These are phyloP conservation scores for Myotis planiceps DNA, from an alignment of 2,797 vertebrate species.

Conservation along the genomic window DNA sequence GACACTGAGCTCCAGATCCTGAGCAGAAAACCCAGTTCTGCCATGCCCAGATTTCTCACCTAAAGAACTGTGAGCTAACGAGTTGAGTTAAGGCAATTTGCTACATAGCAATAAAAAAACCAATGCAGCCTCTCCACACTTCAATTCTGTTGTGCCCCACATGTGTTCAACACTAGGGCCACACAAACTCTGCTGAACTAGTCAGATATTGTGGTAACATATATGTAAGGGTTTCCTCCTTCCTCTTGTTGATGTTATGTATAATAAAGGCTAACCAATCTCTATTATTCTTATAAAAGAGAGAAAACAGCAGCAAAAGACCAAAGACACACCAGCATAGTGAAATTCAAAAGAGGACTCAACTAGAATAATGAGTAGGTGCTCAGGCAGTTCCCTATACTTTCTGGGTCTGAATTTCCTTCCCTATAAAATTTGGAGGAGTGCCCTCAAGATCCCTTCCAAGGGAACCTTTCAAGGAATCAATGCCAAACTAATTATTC, in stretches of 20 bases:
- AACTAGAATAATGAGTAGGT: not conserved
- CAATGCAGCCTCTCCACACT: accelerated
- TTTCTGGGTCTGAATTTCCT: not conserved
- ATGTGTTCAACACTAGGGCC: not conserved
- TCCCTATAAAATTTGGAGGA: not conserved
- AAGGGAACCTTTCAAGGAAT: not conserved
- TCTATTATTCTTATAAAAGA: not conserved
- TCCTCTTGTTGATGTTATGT: not conserved
- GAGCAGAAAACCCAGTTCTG: not conserved
- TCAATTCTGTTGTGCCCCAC: accelerated
- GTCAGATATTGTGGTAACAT: not conserved
- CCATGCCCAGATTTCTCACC: not conserved
- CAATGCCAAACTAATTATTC: not conserved
- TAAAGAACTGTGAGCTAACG: not conserved
- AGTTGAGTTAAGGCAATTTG: not conserved
- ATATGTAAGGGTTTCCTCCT: not conserved
- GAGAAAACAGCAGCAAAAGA: not conserved
- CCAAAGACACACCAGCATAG: not conserved
- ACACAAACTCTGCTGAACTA: not conserved
- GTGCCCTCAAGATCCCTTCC: not conserved
- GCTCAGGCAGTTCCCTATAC: no score
- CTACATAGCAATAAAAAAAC: not conserved
- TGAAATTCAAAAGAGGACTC: not conserved
- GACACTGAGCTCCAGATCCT: not conserved
- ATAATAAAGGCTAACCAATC: not conserved